Evolutionary conservation across 2,797 vertebrate species (phyloP), one percentile per base, ranked within the genome.

Genomic region (Etheostoma nigrum): DNA sequence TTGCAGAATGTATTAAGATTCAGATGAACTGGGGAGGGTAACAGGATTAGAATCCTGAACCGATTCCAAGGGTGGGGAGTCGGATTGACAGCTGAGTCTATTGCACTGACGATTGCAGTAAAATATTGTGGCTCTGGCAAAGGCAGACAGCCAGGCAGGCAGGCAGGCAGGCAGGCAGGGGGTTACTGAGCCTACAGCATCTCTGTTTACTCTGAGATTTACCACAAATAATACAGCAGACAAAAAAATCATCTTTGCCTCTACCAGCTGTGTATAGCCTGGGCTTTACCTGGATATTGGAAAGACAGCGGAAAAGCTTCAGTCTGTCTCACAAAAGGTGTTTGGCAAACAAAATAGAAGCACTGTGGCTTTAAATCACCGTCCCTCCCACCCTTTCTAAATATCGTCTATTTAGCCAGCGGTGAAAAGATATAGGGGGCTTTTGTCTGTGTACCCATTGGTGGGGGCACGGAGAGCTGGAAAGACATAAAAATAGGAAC

Each of bases 401-500:
- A 96, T 95, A 95, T 94, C 93, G 94, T 94, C 95, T 95, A 96
- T 96, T 96, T 96, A 95, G 95, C 95, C 93, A 95, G 95, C 87
- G 90, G 90, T 96, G 95, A 96, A 96, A 95, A 96, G 95, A 95
- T 95, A 96, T 95, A 94, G 93, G 95, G 88, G 93, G 94, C 96
- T 97, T 97, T 98, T 98, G 97, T 98, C 93, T 93, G 90, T 80
- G 83, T 93, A 94, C 92, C 92, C 89, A 89, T 91, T 94, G 93
- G 93, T 93, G 94, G 94, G 93, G 84, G 92, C 91, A 95, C 80
- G 88, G 91, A 95, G 95, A 95, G 94, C 93, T 91, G 94, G 94
- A 96, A 94, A 95, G 92, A 94, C 93, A 93, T 95, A 96, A 95
- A 96, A 96, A 96, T 88, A 93, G 95, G 96, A 97, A 98, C 96